Base-by-base conservation (phyloP, 2,797 vertebrate species). In the Centropyge bicolor region DNA sequence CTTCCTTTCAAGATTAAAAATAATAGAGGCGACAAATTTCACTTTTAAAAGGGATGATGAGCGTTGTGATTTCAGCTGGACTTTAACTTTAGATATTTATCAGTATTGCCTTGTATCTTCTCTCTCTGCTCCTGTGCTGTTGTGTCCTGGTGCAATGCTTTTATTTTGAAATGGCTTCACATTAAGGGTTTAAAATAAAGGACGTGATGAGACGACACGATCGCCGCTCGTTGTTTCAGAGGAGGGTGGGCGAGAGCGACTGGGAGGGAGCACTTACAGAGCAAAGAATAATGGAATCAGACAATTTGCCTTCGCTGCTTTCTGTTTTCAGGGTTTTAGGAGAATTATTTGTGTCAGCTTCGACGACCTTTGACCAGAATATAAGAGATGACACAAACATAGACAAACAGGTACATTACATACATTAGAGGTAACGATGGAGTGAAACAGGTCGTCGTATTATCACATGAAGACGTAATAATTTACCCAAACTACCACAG, bases 141-240 rank as follows among this genome's bases (percentile, higher is more conserved):
- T 41, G 24, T 81, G 76, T 68, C 57, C 35, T 45, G 31, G 69
- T 77, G 70, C 55, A 68, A n/a, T 66, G 74, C 74, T 76, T 75
- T 85, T 49, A 64, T 79, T 87, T 80, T 73, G 67, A 69, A 67
- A 16, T 52, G 8, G 13, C 56, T 52, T 66, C 20, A 46, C 60
- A 67, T 70, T n/a, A 66, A 74, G 56, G 68, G 24, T 70, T 78
- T n/a, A n/a, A 56, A 89, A 86, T 80, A 82, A 84, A 83, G 49
- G 52, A 69, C n/a, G 17, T 6, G 40, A 69, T 74, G 66, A 59
- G 67, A 63, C 76, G 13, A 20, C 5, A 6, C 3, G 13, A 76
- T 57, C 52, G 3, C 20, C 36, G 70, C 52, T 67, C 35, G 71
- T 71, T 48, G 61, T 52, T 63, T 65, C 45, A 41, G 71, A 51